phyloP scores from a whole-genome alignment of 1,140 invertebrate genomes.

The Eumeta japonica region DNA sequence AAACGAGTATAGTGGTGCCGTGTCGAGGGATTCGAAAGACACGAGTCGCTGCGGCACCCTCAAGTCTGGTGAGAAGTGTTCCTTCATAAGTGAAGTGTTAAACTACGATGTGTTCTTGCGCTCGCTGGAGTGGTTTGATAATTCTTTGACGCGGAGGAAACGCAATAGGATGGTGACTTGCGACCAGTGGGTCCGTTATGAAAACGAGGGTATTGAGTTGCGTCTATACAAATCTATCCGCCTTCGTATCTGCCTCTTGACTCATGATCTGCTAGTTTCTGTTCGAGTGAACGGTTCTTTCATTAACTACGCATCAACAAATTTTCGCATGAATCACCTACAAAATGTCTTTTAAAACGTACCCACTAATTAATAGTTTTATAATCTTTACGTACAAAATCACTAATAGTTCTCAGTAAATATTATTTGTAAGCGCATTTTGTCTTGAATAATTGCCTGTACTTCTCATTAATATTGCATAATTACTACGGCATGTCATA shows the following conservation, averaged over 20 bases:
- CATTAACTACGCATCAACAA: too few species aligned
- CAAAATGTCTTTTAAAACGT: neutral
- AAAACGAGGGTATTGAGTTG: conserved; percentile 29
- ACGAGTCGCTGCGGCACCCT: conserved; percentile 25
- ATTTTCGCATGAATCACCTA: neutral
- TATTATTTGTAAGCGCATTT: too few species aligned
- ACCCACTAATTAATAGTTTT: neutral
- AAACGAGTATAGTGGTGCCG: conserved; percentile 19
- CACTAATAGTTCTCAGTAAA: too few species aligned
- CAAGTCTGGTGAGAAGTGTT: conserved; percentile 44
- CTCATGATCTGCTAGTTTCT: too few species aligned
- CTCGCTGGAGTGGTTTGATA: conserved; percentile 49
- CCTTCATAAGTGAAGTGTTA: conserved; percentile 38
- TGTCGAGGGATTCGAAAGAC: conserved; percentile 15
- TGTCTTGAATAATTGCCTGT: too few species aligned
- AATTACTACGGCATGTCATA: too few species aligned
- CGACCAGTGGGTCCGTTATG: conserved; percentile 40
- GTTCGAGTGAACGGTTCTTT: too few species aligned
- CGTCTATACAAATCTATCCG: too few species aligned
- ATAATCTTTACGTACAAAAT: too few species aligned
- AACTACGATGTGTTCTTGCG: conserved; percentile 38
- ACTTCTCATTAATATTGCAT: too few species aligned
- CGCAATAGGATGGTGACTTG: conserved; percentile 33
- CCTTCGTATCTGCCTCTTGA: too few species aligned
- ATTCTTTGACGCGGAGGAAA: conserved; percentile 43